Percentiles rank a stretch among this genome's conserved stretches.
These are phyloP conservation scores for Dione vanillae DNA, from an alignment of 2,888 invertebrate species.

Conservation along the genomic window DNA sequence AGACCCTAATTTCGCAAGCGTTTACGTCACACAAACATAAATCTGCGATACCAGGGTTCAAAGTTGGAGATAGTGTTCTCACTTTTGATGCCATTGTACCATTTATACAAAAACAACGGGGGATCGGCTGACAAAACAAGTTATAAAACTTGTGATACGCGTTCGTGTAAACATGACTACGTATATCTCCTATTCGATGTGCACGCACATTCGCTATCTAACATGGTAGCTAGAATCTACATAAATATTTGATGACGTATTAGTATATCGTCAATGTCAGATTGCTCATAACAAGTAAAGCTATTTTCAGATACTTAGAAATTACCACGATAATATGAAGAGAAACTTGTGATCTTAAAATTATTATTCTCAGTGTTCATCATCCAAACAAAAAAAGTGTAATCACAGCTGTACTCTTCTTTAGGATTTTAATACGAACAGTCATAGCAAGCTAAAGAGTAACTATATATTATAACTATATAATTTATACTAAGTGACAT, in stretches of 20 bases:
- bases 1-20: slow-evolving; percentile 34
- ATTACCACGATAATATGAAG: background rate
- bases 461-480: too few species aligned
- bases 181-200: slow-evolving; percentile 17
- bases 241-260: slow-evolving; percentile 27
- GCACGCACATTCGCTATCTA: slow-evolving; percentile 1
- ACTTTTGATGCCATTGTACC: slow-evolving; percentile 45
- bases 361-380: too few species aligned
- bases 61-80: slow-evolving; percentile 46
- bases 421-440: too few species aligned
- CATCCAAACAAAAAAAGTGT: too few species aligned
- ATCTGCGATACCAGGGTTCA: slow-evolving; percentile 47
- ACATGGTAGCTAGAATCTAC: slow-evolving; percentile 19
- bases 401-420: too few species aligned
- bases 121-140: slow-evolving; percentile 29
- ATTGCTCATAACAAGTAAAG: background rate
- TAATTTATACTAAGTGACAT: too few species aligned
- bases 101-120: slow-evolving; percentile 41
- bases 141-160: slow-evolving; percentile 28
- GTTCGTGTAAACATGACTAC: slow-evolving; percentile 26
- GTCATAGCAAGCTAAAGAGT: too few species aligned
- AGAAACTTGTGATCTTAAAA: too few species aligned
- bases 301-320: background rate
- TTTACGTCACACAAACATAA: slow-evolving; percentile 42
- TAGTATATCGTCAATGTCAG: slow-evolving; percentile 10